These are phyloP conservation scores for Regulus satrapa DNA, from an alignment of 2,113 vertebrate genomes.

Conservation along the genomic window DNA sequence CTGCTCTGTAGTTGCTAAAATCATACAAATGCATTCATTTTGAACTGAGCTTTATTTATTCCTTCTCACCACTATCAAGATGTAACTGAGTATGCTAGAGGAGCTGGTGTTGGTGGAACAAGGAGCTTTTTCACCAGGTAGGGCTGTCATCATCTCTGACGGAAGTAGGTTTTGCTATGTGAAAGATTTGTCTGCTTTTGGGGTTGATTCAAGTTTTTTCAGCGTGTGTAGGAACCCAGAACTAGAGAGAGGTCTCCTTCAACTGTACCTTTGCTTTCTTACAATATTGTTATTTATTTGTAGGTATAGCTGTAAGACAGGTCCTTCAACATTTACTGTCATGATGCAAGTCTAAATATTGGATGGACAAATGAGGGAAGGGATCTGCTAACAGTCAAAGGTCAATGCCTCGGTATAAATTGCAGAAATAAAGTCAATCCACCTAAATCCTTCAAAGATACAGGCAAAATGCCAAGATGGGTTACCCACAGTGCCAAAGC, in stretches of 20 bases:
- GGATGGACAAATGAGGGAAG: not conserved
- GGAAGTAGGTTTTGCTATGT: not conserved
- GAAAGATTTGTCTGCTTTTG: not conserved
- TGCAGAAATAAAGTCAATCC: not conserved
- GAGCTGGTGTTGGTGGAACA: not conserved
- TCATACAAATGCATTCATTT: not conserved
- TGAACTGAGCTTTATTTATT: not conserved
- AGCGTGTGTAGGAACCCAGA: no score
- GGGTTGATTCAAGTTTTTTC: not conserved
- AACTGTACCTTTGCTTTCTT: not conserved
- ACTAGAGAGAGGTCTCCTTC: no score
- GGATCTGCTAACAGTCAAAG: not conserved
- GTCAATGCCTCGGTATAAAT: not conserved
- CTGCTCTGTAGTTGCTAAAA: not conserved
- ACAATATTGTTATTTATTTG: not conserved
- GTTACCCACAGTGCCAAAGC: not conserved
- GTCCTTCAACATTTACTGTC: not conserved
- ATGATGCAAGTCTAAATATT: not conserved
- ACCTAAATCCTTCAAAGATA: not conserved
- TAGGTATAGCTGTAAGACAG: not conserved
- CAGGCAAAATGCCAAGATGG: not conserved
- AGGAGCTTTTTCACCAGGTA: not conserved
- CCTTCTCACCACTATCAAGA: not conserved
- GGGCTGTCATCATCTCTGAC: not conserved
- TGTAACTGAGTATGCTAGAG: not conserved